Percentiles rank a stretch among this genome's conserved stretches.
phyloP scores from a whole-genome alignment of 2,888 invertebrate genomes.

The Rotaria macrura region DNA sequence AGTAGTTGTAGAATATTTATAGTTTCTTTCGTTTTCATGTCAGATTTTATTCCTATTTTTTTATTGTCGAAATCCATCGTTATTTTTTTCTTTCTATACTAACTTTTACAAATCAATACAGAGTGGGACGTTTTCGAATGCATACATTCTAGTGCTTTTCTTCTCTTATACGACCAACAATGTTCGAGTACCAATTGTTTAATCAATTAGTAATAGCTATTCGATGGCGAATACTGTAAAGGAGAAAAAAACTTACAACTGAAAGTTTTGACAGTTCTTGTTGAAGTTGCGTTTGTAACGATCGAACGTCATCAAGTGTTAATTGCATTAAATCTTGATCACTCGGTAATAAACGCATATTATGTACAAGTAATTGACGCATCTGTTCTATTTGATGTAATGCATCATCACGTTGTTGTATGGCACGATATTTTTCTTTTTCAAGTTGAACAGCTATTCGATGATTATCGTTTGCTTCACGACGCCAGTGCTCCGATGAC shows the following conservation, averaged over 20 bases:
- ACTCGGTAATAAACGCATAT: neutral
- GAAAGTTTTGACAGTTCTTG: neutral
- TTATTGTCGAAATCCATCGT: too few relatives aligned
- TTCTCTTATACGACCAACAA: too few relatives aligned
- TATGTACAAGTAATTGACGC: conserved; percentile 1
- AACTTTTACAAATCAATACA: too few relatives aligned
- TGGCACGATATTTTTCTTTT: neutral
- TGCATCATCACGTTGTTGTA: conserved; percentile 16
- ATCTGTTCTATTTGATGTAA: conserved; percentile 9
- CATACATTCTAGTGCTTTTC: too few relatives aligned
- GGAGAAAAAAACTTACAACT: neutral
- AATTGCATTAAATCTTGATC: neutral
- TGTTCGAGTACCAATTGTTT: too few relatives aligned
- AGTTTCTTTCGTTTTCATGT: too few relatives aligned
- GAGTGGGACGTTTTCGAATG: too few relatives aligned
- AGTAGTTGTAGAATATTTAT: too few relatives aligned
- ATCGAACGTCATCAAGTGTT: neutral
- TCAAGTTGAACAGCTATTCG: neutral
- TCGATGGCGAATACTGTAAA: too few relatives aligned
- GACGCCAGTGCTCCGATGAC: neutral
- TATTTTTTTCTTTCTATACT: too few relatives aligned
- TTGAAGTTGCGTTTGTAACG: neutral
- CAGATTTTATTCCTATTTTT: too few relatives aligned
- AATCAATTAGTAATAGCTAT: too few relatives aligned
- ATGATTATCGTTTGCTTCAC: neutral